Evolutionary conservation across 2,113 vertebrate genomes (phyloP).

Genomic region (Nettapus auritus): DNA sequence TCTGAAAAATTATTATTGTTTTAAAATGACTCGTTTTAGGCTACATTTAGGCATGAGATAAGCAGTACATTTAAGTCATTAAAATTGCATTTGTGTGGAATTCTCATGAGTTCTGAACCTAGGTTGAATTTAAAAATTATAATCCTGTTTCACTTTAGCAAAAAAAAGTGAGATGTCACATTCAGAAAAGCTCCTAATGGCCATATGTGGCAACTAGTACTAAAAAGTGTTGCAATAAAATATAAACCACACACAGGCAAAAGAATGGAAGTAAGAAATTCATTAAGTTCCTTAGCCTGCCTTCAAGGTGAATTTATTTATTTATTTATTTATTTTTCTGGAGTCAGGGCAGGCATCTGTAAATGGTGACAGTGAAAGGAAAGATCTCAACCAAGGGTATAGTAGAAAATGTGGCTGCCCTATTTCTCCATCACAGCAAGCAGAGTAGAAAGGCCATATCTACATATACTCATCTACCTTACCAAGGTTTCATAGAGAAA

Average conservation of each 20-base stretch:
- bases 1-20: neutral
- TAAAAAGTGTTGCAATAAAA: neutral
- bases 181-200: neutral
- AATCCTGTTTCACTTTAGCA: neutral
- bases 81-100: neutral
- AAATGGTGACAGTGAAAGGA: neutral
- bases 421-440: accelerated
- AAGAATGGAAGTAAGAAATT: neutral
- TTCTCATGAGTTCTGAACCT: neutral
- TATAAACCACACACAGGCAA: neutral
- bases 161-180: neutral
- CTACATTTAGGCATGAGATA: neutral
- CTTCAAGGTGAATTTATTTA: neutral
- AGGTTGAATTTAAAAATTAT: neutral
- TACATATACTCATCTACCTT: accelerated
- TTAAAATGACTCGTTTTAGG: neutral
- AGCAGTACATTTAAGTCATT: neutral
- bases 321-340: too few relatives aligned
- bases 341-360: neutral
- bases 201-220: neutral
- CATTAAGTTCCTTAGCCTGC: neutral
- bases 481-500: neutral
- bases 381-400: neutral
- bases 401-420: neutral
- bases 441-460: neutral